Evolutionary conservation across 2,797 vertebrate genomes (phyloP).

Genomic region (Acanthurus leucopareius): DNA sequence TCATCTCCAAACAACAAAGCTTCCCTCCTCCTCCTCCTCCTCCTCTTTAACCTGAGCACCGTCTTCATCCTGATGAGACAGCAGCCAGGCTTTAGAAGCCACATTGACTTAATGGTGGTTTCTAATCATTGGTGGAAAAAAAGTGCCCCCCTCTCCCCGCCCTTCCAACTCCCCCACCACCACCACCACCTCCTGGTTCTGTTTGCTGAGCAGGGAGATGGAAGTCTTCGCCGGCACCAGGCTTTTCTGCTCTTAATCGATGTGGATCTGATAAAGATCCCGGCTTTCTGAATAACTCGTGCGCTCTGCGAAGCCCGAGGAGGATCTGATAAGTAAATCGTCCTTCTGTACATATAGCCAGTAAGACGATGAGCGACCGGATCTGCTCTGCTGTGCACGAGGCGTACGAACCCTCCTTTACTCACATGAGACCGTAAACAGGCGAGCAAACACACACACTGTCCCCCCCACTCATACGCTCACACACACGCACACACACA

Average conservation of each 20-base stretch:
- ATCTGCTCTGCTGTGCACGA: slow-evolving; percentile 35
- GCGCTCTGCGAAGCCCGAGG: slow-evolving; percentile 62
- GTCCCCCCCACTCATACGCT: slow-evolving; percentile 1
- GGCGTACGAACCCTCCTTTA: slow-evolving; percentile 19
- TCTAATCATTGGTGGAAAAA: slow-evolving; percentile 73
- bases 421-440: slow-evolving; percentile 33
- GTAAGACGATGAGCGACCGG: slow-evolving; percentile 55
- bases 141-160: slow-evolving; percentile 15
- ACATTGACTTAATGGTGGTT: slow-evolving; percentile 64
- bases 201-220: slow-evolving; percentile 73
- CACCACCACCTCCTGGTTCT: slow-evolving; percentile 24
- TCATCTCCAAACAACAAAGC: slow-evolving; percentile 44
- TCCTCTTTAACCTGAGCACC: slow-evolving; percentile 37
- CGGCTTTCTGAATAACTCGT: slow-evolving; percentile 62
- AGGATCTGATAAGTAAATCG: slow-evolving; percentile 81
- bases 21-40: background rate
- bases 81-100: slow-evolving; percentile 50
- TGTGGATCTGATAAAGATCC: slow-evolving; percentile 80
- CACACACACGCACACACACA: slow-evolving; percentile 19
- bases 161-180: background rate
- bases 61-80: slow-evolving; percentile 68
- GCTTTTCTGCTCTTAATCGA: slow-evolving; percentile 76
- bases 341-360: slow-evolving; percentile 64
- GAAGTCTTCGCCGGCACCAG: slow-evolving; percentile 59
- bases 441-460: slow-evolving; percentile 50